Conservation (phyloP, 2,113 vertebrate species). For the Chelonoidis abingdonii region DNA sequence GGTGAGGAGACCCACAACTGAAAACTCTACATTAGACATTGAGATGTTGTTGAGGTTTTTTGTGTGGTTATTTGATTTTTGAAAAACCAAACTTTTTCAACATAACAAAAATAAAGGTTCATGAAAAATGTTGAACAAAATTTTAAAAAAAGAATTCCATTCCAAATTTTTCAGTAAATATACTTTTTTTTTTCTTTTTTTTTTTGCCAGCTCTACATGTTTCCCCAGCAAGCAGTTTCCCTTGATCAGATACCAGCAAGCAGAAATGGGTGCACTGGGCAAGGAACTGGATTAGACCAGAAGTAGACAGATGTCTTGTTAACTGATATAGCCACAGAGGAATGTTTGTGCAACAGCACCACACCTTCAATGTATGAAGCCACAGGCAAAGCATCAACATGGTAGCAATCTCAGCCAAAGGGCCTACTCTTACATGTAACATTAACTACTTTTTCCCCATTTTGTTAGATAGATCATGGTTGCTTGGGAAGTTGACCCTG, state of each 20-base stretch:
- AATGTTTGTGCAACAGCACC: background rate
- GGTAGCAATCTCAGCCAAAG: background rate
- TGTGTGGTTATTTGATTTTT: too few species aligned
- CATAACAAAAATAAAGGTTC: background rate
- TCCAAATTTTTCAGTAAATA: background rate
- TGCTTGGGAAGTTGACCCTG: background rate
- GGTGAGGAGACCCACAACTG: background rate
- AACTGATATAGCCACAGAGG: background rate
- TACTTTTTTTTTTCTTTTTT: background rate
- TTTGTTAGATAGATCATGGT: background rate
- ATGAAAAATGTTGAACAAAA: background rate
- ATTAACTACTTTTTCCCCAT: background rate
- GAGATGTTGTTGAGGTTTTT: background rate
- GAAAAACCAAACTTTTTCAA: background rate
- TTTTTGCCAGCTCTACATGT: background rate
- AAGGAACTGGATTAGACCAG: constrained; percentile 12
- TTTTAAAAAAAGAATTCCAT: background rate
- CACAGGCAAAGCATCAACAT: constrained; percentile 1
- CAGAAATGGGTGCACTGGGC: background rate
- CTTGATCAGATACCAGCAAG: background rate
- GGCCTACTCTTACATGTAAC: background rate
- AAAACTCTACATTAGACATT: background rate
- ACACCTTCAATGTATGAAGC: background rate
- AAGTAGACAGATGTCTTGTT: background rate
- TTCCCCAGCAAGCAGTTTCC: background rate